phyloP scores from a whole-genome alignment of 2,888 invertebrate genomes.

The Pasiphila rectangulata region DNA sequence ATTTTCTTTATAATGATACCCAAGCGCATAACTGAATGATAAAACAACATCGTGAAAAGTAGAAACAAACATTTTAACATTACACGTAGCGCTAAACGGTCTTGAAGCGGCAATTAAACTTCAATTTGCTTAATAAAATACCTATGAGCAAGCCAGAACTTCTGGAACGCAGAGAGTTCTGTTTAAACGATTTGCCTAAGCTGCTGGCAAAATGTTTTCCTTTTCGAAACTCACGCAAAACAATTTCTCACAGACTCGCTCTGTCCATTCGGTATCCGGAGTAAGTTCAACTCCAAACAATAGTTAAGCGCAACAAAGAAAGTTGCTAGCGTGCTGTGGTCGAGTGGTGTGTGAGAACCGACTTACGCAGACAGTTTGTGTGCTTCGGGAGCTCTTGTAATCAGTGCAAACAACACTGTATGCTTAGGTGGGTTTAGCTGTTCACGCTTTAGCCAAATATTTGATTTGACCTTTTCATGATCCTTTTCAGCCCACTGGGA shows the following conservation, averaged over 20 bases:
- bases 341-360: constrained; percentile 51
- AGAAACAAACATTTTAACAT: constrained; percentile 15
- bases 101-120: constrained; percentile 52
- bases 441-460: constrained; percentile 37
- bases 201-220: constrained; percentile 75
- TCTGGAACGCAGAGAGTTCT: constrained; percentile 37
- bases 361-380: constrained; percentile 44
- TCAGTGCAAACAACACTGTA: constrained; percentile 45
- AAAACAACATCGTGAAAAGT: constrained; percentile 10
- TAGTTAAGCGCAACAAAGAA: constrained; percentile 73
- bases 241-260: constrained; percentile 68
- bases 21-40: background rate
- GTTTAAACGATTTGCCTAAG: constrained; percentile 71
- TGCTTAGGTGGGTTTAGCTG: constrained; percentile 29
- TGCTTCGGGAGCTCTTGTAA: constrained; percentile 47
- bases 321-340: constrained; percentile 57
- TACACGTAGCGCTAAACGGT: constrained; percentile 25
- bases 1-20: background rate
- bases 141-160: constrained; percentile 50
- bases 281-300: constrained; percentile 73
- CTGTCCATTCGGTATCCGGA: constrained; percentile 70
- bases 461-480: constrained; percentile 41
- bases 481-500: constrained; percentile 9
- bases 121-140: constrained; percentile 60
- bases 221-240: constrained; percentile 74